Evolutionary conservation across 1,140 invertebrate genomes (phyloP).

Genomic region (Bombus vancouverensis): DNA sequence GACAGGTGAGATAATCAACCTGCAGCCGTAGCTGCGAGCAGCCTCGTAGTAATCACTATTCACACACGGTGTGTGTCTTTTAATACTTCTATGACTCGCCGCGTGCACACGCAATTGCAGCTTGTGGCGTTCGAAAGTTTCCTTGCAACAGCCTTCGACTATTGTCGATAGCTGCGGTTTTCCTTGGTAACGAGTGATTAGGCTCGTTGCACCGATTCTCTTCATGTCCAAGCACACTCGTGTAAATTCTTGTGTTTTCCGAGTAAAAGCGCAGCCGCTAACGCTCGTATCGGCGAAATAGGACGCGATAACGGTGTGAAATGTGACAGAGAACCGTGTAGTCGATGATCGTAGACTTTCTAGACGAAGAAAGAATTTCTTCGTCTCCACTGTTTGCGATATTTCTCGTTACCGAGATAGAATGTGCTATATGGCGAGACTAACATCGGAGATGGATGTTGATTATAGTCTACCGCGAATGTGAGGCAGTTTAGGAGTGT

Average conservation of each 20-base stretch:
- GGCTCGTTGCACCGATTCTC: slow-evolving; percentile 25
- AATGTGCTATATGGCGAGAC: not conserved
- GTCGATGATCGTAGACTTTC: not conserved
- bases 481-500: not conserved
- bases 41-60: slow-evolving; percentile 76
- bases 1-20: slow-evolving; percentile 81
- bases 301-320: not conserved
- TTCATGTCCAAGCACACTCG: not conserved
- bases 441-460: not conserved
- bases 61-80: slow-evolving; percentile 72
- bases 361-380: not conserved
- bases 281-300: too few species aligned
- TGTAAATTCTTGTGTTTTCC: not conserved
- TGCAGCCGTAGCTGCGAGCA: slow-evolving; percentile 70
- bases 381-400: not conserved
- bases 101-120: slow-evolving; percentile 14
- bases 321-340: too few species aligned
- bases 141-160: slow-evolving; percentile 48
- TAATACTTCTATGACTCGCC: slow-evolving; percentile 62
- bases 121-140: slow-evolving; percentile 48
- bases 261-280: slow-evolving; percentile 2
- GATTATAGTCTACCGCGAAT: not conserved
- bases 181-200: slow-evolving; percentile 33
- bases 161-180: slow-evolving; percentile 52
- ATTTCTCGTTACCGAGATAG: not conserved